Conservation (phyloP, 1,140 invertebrate genomes). For the Philotrypesis tridentata region DNA sequence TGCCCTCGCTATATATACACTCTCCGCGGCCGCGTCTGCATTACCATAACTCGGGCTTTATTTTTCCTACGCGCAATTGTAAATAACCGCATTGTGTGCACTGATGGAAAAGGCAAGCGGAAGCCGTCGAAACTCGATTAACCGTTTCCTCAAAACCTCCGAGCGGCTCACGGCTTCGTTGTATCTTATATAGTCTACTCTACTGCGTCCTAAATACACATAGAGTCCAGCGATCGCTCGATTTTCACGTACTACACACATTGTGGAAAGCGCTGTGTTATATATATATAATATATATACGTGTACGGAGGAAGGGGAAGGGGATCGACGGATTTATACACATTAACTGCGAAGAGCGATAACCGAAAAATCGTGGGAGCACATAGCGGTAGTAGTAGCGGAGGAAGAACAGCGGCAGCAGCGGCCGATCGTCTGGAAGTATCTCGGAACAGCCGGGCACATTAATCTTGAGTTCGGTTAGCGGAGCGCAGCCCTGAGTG, state of each 20-base stretch:
- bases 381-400: no score
- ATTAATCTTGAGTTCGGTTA: slow-evolving; percentile 41
- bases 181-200: no score
- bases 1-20: background rate
- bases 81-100: background rate
- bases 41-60: background rate
- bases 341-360: slow-evolving; percentile 11
- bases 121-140: slow-evolving; percentile 21
- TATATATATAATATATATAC: no score
- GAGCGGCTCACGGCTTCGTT: no score
- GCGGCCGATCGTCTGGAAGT: slow-evolving; percentile 27
- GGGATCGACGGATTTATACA: background rate
- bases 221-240: background rate
- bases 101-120: background rate
- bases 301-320: background rate
- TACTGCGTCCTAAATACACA: slow-evolving; percentile 36
- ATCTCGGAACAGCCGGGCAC: slow-evolving; percentile 6
- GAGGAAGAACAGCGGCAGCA: background rate
- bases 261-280: no score
- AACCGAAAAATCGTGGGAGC: slow-evolving; percentile 26
- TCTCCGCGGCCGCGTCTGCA: background rate
- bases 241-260: slow-evolving; percentile 5
- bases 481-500: slow-evolving; percentile 8
- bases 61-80: background rate
- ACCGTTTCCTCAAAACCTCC: slow-evolving; percentile 26